phyloP scores from a whole-genome alignment of 2,797 vertebrate genomes.

The Phrynocephalus vlangalii region DNA sequence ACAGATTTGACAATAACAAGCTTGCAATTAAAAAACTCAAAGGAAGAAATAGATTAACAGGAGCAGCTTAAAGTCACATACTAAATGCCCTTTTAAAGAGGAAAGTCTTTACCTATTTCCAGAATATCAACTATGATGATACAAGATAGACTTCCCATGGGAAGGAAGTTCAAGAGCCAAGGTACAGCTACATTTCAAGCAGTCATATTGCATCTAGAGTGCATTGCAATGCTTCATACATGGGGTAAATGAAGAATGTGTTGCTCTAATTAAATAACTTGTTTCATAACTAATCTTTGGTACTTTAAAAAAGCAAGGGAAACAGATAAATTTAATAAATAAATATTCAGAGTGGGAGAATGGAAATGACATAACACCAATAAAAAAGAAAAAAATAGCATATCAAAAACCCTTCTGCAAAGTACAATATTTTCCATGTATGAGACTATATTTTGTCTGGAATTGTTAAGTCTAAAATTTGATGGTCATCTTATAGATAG shows the following conservation, averaged over 20 bases:
- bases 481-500: no score
- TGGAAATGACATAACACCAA: no score
- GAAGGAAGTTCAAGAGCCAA: not conserved
- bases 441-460: no score
- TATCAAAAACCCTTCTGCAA: no score
- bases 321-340: no score
- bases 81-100: not conserved
- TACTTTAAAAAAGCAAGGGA: no score
- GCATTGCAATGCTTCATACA: not conserved
- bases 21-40: not conserved
- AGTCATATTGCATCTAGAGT: not conserved
- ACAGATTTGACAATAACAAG: not conserved
- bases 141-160: not conserved
- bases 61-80: not conserved
- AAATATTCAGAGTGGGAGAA: no score
- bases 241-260: no score
- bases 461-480: no score
- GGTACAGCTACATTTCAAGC: not conserved
- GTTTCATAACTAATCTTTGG: no score
- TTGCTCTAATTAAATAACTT: not conserved
- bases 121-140: not conserved
- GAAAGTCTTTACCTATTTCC: not conserved
- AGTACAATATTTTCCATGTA: no score
- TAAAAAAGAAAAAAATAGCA: no score
- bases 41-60: not conserved